Percentiles rank a stretch among this genome's conserved stretches.
Conservation (phyloP, 1,140 invertebrate genomes). For the Aleiodes sp. region DNA sequence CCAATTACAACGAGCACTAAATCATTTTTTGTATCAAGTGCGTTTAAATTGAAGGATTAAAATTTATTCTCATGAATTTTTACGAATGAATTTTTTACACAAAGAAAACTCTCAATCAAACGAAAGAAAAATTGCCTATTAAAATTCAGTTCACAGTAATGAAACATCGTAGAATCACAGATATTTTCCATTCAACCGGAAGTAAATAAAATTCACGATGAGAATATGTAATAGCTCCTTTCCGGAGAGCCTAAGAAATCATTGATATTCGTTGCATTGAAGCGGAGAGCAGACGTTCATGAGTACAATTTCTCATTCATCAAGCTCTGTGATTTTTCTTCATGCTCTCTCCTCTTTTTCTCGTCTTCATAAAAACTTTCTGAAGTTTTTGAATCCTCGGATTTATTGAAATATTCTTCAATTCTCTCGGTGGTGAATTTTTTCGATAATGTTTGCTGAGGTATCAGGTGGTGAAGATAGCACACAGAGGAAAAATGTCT, state of each 20-base stretch:
- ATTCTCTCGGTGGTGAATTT: too few species aligned
- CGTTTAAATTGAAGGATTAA: too few species aligned
- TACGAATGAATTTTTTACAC: too few species aligned
- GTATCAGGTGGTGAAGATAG: constrained; percentile 8
- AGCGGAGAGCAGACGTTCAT: neutral
- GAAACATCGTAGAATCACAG: neutral
- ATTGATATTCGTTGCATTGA: constrained; percentile 3
- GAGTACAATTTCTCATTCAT: neutral
- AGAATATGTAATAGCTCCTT: neutral
- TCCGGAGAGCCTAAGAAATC: neutral
- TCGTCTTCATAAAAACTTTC: neutral
- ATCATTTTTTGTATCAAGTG: too few species aligned
- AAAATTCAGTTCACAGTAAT: neutral
- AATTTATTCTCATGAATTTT: neutral
- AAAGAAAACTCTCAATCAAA: neutral
- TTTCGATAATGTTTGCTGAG: neutral
- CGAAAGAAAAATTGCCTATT: neutral
- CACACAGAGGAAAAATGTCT: neutral
- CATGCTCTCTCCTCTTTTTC: neutral
- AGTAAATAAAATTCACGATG: neutral
- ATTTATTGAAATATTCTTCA: constrained; percentile 1
- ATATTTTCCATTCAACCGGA: neutral
- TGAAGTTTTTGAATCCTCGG: neutral
- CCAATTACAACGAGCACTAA: neutral
- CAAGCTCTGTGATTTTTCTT: neutral